Conservation (phyloP, 35 echinoderm and acorn worm genomes). For the Holothuria glaberrima region DNA sequence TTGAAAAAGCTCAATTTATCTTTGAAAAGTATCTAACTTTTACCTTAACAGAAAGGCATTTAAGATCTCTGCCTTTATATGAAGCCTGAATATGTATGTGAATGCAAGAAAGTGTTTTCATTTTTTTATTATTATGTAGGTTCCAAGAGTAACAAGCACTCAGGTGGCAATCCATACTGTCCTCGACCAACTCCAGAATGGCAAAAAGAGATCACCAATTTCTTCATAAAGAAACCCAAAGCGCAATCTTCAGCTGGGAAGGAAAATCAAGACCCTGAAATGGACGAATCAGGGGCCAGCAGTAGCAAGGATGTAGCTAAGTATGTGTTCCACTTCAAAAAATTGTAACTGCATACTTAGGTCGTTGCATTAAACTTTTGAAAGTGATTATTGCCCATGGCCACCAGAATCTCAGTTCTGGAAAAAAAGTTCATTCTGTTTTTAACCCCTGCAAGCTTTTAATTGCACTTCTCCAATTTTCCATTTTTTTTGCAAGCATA, state of each 20-base stretch:
- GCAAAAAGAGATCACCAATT: slow-evolving; percentile 73
- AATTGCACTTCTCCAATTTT: too few species aligned
- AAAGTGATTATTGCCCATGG: too few species aligned
- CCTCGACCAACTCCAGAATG: slow-evolving; percentile 65
- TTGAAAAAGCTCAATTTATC: too few species aligned
- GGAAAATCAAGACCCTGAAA: slow-evolving; percentile 49
- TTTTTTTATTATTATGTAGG: not conserved
- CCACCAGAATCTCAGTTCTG: too few species aligned
- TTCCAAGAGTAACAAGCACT: slow-evolving; percentile 47
- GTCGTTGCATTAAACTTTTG: not conserved
- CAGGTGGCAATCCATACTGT: slow-evolving; percentile 65
- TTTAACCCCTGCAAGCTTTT: too few species aligned
- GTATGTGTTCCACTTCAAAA: not conserved
- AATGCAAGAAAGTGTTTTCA: too few species aligned
- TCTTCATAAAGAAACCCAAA: slow-evolving; percentile 55
- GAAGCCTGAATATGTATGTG: too few species aligned
- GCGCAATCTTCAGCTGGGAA: not conserved
- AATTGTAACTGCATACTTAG: not conserved
- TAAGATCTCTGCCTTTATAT: too few species aligned
- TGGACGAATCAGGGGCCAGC: not conserved
- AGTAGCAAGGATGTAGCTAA: not conserved
- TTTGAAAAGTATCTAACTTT: too few species aligned
- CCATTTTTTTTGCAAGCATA: too few species aligned
- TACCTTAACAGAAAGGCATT: too few species aligned
- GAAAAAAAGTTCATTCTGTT: too few species aligned